Percentiles rank a stretch among this genome's conserved stretches.
These are phyloP conservation scores for Chaenocephalus aceratus DNA, from an alignment of 2,113 vertebrate species.

Conservation along the genomic window DNA sequence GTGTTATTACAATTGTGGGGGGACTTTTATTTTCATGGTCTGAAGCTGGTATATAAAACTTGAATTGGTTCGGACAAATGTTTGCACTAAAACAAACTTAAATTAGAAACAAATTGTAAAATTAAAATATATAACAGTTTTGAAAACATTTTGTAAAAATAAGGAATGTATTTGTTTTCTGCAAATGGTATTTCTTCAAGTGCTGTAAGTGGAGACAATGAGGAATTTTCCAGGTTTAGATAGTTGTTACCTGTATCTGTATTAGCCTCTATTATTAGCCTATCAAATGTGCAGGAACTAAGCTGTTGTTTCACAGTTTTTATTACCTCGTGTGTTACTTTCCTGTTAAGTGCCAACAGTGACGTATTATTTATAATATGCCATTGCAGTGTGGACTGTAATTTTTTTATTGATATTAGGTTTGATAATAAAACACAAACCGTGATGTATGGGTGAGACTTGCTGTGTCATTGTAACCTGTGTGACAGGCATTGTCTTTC, in stretches of 20 bases:
- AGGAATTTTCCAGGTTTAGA: conserved; percentile 8
- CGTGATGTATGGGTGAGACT: not conserved
- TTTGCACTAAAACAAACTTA: not conserved
- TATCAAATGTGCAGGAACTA: conserved; percentile 26
- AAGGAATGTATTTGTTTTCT: conserved; percentile 19
- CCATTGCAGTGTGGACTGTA: conserved; percentile 32
- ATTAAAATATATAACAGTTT: not conserved
- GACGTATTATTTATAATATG: conserved; percentile 34
- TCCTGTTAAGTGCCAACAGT: conserved; percentile 51
- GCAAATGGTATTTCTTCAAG: not conserved
- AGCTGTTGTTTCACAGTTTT: conserved; percentile 21
- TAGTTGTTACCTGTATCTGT: conserved; percentile 1
- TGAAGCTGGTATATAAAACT: conserved; percentile 22
- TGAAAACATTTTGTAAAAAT: conserved; percentile 22
- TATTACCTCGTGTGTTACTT: not conserved
- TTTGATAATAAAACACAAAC: conserved; percentile 68
- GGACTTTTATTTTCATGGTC: not conserved
- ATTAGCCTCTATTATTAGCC: conserved; percentile 19
- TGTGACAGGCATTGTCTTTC: not conserved
- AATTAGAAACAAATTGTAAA: conserved; percentile 12
- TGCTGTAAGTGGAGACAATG: conserved; percentile 4
- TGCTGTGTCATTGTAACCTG: not conserved
- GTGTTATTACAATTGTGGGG: conserved; percentile 1
- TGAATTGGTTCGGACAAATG: conserved; percentile 29
- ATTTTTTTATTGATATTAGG: conserved; percentile 13